Evolutionary conservation across 2,113 vertebrate species (phyloP).

Genomic region (Myotis yumanensis): DNA sequence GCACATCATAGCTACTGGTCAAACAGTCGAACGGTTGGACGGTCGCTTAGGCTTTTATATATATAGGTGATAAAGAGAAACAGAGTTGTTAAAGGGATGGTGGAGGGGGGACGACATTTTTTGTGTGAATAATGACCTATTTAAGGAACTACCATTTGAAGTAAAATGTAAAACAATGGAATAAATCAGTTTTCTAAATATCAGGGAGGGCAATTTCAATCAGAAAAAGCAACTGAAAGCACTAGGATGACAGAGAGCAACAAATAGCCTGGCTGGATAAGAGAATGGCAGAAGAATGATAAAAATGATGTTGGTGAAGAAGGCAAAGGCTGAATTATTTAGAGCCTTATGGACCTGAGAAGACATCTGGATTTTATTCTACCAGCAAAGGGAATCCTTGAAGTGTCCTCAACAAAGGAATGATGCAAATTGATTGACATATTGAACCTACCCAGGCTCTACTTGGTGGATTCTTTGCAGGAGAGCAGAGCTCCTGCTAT

Average conservation of each 20-base stretch:
- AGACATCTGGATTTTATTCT: not conserved
- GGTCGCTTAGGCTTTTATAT: too few relatives aligned
- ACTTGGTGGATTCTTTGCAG: accelerated
- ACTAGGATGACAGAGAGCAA: not conserved
- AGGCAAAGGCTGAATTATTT: not conserved
- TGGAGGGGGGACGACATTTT: not conserved
- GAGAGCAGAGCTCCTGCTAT: not conserved
- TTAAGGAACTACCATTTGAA: not conserved
- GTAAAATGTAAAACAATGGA: not conserved
- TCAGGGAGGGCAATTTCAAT: not conserved
- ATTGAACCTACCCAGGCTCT: not conserved
- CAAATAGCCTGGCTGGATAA: not conserved
- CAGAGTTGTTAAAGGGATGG: not conserved
- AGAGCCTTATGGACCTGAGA: accelerated
- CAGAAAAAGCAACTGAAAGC: not conserved
- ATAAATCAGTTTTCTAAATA: not conserved
- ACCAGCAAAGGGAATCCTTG: not conserved
- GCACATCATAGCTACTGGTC: too few relatives aligned
- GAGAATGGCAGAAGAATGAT: not conserved
- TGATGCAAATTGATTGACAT: not conserved
- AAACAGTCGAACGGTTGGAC: too few relatives aligned
- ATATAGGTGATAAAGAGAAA: not conserved
- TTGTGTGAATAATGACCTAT: not conserved
- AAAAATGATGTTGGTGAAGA: not conserved
- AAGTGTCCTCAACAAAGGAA: not conserved